phyloP scores from a whole-genome alignment of 2,888 invertebrate species.

The Odontothrips loti region DNA sequence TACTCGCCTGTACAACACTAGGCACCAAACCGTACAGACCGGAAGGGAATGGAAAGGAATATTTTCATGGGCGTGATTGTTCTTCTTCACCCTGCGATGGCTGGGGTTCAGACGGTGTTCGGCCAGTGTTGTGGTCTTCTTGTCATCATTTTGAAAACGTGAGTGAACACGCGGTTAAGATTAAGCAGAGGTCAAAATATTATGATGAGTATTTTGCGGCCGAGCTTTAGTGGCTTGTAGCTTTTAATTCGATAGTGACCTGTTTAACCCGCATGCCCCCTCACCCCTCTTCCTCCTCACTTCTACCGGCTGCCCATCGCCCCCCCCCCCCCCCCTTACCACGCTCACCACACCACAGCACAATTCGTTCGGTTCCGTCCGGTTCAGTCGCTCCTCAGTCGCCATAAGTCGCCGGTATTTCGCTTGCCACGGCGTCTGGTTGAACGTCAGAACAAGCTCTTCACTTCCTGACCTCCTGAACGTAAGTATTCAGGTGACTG shows the following conservation, averaged over 20 bases:
- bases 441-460: too few species aligned
- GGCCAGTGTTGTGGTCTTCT: not conserved
- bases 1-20: conserved; percentile 7
- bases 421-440: not conserved
- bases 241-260: too few species aligned
- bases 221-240: too few species aligned
- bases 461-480: too few species aligned
- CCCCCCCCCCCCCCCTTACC: not conserved
- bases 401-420: conserved; percentile 3
- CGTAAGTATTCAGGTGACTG: too few species aligned
- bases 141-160: too few species aligned
- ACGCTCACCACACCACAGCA: not conserved
- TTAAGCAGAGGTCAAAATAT: too few species aligned
- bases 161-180: too few species aligned
- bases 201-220: too few species aligned
- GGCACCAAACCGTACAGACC: conserved; percentile 23
- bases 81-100: not conserved
- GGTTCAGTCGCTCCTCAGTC: too few species aligned
- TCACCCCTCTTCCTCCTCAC: not conserved
- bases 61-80: not conserved
- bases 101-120: not conserved
- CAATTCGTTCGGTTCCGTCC: not conserved
- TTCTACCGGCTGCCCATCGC: not conserved
- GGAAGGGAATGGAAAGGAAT: conserved; percentile 8
- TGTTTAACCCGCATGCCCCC: not conserved